These are phyloP conservation scores for Rhynchomys soricoides DNA, from an alignment of 2,113 vertebrate species.

Conservation along the genomic window DNA sequence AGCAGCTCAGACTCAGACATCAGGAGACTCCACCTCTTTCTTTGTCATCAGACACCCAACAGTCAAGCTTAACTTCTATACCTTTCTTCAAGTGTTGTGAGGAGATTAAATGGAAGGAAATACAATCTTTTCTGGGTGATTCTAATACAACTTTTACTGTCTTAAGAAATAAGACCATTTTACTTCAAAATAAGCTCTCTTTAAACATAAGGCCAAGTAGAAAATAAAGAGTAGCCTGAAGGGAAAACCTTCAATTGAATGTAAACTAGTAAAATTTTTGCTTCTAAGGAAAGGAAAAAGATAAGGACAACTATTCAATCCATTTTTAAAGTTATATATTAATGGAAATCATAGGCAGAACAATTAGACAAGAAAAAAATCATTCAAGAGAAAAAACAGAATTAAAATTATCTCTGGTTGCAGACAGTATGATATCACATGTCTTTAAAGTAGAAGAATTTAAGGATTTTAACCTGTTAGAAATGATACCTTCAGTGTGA, in stretches of 20 bases:
- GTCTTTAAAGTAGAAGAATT: background rate
- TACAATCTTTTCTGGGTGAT: background rate
- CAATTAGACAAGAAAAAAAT: background rate
- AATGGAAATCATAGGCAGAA: background rate
- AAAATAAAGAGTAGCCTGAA: background rate
- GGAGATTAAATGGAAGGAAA: background rate
- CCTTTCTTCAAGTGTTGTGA: background rate
- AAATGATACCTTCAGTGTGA: background rate
- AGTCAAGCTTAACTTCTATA: background rate
- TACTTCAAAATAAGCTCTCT: background rate
- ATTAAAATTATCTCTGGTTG: background rate
- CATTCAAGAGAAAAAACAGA: background rate
- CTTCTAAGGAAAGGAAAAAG: background rate
- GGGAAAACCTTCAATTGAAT: background rate
- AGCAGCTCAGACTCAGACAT: background rate
- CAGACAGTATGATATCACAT: background rate
- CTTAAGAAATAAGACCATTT: slow-evolving; percentile 12
- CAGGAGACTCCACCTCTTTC: background rate
- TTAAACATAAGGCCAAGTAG: background rate
- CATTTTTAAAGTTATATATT: background rate
- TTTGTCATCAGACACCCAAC: too few species aligned
- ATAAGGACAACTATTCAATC: background rate
- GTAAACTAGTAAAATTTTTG: background rate
- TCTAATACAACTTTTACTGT: background rate
- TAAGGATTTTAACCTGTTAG: background rate